phyloP scores from a whole-genome alignment of 1,140 invertebrate species.

The Dendroctonus valens region DNA sequence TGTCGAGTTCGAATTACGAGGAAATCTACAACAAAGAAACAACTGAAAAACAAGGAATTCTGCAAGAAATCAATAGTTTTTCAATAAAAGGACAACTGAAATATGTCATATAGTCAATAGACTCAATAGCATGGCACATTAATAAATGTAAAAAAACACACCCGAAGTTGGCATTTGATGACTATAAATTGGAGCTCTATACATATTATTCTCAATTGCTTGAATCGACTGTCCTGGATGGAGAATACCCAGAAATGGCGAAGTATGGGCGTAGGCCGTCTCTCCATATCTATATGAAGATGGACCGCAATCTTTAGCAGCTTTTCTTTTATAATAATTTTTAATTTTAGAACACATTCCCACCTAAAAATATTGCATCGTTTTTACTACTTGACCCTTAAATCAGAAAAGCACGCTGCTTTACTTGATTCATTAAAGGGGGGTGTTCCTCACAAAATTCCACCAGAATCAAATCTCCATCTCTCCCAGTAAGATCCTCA shows the following conservation, averaged over 20 bases:
- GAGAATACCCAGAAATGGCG: conserved; percentile 93
- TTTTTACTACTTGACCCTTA: background rate
- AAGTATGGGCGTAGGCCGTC: conserved; percentile 93
- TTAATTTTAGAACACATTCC: conserved; percentile 99
- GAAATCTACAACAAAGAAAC: conserved; percentile 66
- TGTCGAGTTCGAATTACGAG: conserved; percentile 87
- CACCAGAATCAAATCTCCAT: conserved; percentile 90
- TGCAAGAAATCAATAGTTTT: background rate
- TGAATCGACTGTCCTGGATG: conserved; percentile 90
- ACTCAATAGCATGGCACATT: background rate
- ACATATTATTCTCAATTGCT: conserved; percentile 97
- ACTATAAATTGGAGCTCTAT: conserved; percentile 90
- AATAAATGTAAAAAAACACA: conserved; percentile 2
- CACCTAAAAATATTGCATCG: conserved; percentile 49
- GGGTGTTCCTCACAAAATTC: conserved; percentile 99
- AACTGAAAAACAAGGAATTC: no score
- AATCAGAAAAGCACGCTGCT: background rate
- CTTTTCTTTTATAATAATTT: conserved; percentile 96
- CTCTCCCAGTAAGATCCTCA: conserved; percentile 91
- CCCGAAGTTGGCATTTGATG: conserved; percentile 72
- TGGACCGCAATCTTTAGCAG: conserved; percentile 88
- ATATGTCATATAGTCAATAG: background rate
- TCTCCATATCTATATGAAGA: conserved; percentile 91
- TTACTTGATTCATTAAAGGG: conserved; percentile 88
- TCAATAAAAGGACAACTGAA: background rate